Evolutionary conservation across 2,113 vertebrate species (phyloP), one percentile per base, ranked within the genome.

Genomic region (Loxodonta africana): DNA sequence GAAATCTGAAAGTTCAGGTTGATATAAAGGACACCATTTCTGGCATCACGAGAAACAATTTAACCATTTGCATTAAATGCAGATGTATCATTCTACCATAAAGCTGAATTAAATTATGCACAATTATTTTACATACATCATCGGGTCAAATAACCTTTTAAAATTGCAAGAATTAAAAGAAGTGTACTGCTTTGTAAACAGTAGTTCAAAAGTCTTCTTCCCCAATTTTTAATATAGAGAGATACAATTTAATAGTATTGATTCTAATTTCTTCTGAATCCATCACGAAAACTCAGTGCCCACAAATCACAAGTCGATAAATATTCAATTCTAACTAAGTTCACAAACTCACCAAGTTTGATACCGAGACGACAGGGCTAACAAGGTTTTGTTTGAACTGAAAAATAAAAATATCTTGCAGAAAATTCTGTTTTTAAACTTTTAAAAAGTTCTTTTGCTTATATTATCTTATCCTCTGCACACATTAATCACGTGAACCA

Each of bases 1-100:
- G 81, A 97, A 97, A 84, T 96, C 44, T 96, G 41, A 74, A 96
- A 44, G 88, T 96, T 91, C 25, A 74, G 51, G 7, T 97, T 96
- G 41, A 74, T 88, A 74, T 95, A 94, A 97, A 97, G 14, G 21
- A 94, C 53, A 83, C 21, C 78, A 77, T 84, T 94, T 21, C 51
- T 30, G 85, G 21, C 4, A 88, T 84, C 20, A 37, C 57, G 21
- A 53, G 44, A 9, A 94, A 18, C 81, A 53, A 57, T 88, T 91
- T 73, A 83, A 63, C 9, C 33, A 93, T 87, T 94, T 84, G 23
- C 67, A 92, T 53, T 93, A 60, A 84, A 80, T 8, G 69, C 44
- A 77, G 14, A 93, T 57, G 18, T 85, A 86, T 74, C 37, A 62
- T 37, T 90, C 23, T 80, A 91, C 26, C 95, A 51, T 8, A 88